Percentiles rank a stretch among this genome's conserved stretches.
phyloP scores from a whole-genome alignment of 2,888 invertebrate species.

The Stomorhina lunata region DNA sequence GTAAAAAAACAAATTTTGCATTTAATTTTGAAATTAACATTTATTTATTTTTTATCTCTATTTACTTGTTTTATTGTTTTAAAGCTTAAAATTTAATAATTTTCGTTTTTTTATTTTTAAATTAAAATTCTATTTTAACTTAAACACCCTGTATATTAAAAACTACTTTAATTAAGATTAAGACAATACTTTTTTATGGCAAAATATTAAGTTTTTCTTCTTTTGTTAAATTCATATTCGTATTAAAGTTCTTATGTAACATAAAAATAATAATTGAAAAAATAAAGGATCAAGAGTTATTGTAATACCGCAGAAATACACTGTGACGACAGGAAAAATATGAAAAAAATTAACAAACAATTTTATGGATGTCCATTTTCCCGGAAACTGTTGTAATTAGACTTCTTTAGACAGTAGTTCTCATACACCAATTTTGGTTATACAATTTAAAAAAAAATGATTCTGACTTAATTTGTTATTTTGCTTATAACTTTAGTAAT shows the following conservation, averaged over 20 bases:
- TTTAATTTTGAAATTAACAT: slow-evolving; percentile 51
- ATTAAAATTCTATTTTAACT: slow-evolving; percentile 18
- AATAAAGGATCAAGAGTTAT: too few species aligned
- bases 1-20: not conserved
- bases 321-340: too few species aligned
- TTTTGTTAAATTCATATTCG: not conserved
- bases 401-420: too few species aligned
- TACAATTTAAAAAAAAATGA: too few species aligned
- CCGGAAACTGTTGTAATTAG: too few species aligned
- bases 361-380: too few species aligned
- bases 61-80: slow-evolving; percentile 1
- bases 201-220: not conserved
- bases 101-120: not conserved
- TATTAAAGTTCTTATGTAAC: slow-evolving; percentile 25
- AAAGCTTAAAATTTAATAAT: slow-evolving; percentile 32
- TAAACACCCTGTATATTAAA: slow-evolving; percentile 52
- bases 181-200: slow-evolving; percentile 5
- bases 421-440: too few species aligned
- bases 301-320: too few species aligned
- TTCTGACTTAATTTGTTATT: too few species aligned
- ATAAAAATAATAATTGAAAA: slow-evolving; percentile 18
- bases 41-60: slow-evolving; percentile 27
- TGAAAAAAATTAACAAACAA: too few species aligned
- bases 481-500: too few species aligned
- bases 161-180: slow-evolving; percentile 21